A percentile compares a stretch with the other conserved stretches of the same genome.
phyloP scores from a whole-genome alignment of 1,140 invertebrate genomes.

The Copidosoma floridanum region DNA sequence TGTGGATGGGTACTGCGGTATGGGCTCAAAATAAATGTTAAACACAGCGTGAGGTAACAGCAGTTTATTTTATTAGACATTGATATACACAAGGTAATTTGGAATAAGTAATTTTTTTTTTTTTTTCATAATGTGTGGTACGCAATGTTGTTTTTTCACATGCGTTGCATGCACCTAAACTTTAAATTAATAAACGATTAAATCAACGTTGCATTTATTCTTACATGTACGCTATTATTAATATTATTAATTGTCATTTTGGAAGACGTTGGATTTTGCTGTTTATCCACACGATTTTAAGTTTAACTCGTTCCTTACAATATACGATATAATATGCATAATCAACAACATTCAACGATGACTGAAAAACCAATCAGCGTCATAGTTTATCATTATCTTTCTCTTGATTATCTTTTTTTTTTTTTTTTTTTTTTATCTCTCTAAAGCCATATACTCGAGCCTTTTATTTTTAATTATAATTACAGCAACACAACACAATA shows the following conservation, averaged over 20 bases:
- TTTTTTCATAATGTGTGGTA: conserved; percentile 1
- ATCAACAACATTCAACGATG: conserved; percentile 19
- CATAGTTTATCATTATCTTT: conserved; percentile 2
- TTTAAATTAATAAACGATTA: neutral
- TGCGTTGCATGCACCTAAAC: neutral
- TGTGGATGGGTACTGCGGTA: too few relatives aligned
- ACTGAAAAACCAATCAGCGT: neutral
- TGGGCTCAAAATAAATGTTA: too few relatives aligned
- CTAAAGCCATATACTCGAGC: conserved; percentile 14
- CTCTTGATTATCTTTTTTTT: conserved; percentile 11
- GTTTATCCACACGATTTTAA: conserved; percentile 30
- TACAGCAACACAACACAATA: conserved; percentile 13
- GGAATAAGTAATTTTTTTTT: conserved; percentile 25
- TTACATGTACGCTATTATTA: too few relatives aligned
- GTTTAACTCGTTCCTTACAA: neutral
- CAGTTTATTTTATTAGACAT: conserved; percentile 58
- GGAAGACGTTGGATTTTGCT: conserved; percentile 52
- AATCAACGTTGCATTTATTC: neutral
- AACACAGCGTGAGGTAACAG: conserved; percentile 46
- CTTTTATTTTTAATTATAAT: conserved; percentile 12
- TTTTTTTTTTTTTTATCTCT: neutral
- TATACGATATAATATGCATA: conserved; percentile 16
- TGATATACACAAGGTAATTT: conserved; percentile 54
- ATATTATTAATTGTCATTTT: conserved; percentile 30
- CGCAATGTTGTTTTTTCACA: neutral